Base-by-base conservation (phyloP, 2,888 invertebrate species). In the Cheilosia variabilis region DNA sequence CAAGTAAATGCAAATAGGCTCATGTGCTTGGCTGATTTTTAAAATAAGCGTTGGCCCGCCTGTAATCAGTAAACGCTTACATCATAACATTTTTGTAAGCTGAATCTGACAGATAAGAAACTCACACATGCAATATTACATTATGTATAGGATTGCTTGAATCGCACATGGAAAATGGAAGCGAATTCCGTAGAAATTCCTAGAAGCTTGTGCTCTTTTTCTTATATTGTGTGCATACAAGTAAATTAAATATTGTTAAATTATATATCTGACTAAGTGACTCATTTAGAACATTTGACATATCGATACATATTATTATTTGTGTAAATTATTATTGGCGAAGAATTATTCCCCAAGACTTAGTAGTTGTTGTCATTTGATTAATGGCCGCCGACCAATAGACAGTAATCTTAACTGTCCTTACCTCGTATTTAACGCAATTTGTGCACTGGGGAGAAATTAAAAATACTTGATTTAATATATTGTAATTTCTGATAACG, bases 1-100 rank as follows among this genome's bases (percentile, higher is more conserved):
- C 55, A 43, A 53, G 19, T 9, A 52, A n/a, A 57, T 60, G 41
- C 53, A 60, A 62, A 62, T 41, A 34, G 43, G 37, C 37, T 58
- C 22, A 13, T 41, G 52, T 4, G 24, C 24, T 53, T 15, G 6
- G 19, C 19, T 41, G 34, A 13, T 50, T 65, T 50, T 50, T 15
- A 34, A 47, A 45, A 41, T n/a, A 7, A 43, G 13, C 3, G 19
- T 22, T 19, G 4, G n/a, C 7, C 13, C 27, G 17, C 5, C 62
- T 45, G 24, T 27, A 60, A 37, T 60, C 43, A 43, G 27, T 10
- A 13, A 0, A 5, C 10, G 19, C 31, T 62, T 62, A 47, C 63
- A 65, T 37, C 52, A 65, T 47, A 13, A 52, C 6, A 65, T 27
- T 55, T 68, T 55, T 68, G 19, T 34, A 15, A 19, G 34, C 55